A percentile compares a stretch with the other conserved stretches of the same genome.
Evolutionary conservation across 2,113 vertebrate species (phyloP).

Genomic region (Indicator indicator): DNA sequence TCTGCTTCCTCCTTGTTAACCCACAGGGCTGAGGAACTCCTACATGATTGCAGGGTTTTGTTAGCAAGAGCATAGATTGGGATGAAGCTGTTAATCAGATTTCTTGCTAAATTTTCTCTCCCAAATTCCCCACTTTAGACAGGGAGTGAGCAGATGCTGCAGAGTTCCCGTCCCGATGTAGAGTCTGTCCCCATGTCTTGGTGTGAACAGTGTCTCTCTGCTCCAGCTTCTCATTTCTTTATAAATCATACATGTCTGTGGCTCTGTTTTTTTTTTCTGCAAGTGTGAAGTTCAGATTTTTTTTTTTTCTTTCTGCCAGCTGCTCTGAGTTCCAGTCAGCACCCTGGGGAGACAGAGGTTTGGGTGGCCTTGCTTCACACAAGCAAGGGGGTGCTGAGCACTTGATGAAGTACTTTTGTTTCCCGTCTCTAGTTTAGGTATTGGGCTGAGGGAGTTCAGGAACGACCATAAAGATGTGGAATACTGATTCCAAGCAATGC

Average conservation of each 20-base stretch:
- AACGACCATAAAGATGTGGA: not conserved
- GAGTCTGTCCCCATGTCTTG: not conserved
- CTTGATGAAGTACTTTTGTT: not conserved
- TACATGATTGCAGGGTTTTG: not conserved
- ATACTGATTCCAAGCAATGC: not conserved
- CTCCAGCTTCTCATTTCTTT: constrained; percentile 37
- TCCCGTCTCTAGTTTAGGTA: not conserved
- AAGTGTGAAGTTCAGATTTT: not conserved
- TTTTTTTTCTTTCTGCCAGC: not conserved
- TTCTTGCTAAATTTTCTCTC: not conserved
- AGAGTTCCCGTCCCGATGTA: not conserved
- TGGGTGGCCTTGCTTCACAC: constrained; percentile 15
- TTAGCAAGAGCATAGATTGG: not conserved
- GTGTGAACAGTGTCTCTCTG: not conserved
- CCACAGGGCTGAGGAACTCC: not conserved
- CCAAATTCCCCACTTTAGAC: fast-evolving
- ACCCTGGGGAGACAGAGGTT: not conserved
- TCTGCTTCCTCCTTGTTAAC: not conserved
- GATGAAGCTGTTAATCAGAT: not conserved
- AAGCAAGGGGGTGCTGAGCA: not conserved
- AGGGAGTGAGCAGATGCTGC: not conserved
- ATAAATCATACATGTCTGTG: constrained; percentile 51
- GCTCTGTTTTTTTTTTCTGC: not conserved
- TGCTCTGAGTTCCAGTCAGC: constrained; percentile 43
- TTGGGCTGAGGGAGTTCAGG: not conserved